Conservation (phyloP, 2,797 vertebrate genomes). For the Paedocypris micromegethes region DNA sequence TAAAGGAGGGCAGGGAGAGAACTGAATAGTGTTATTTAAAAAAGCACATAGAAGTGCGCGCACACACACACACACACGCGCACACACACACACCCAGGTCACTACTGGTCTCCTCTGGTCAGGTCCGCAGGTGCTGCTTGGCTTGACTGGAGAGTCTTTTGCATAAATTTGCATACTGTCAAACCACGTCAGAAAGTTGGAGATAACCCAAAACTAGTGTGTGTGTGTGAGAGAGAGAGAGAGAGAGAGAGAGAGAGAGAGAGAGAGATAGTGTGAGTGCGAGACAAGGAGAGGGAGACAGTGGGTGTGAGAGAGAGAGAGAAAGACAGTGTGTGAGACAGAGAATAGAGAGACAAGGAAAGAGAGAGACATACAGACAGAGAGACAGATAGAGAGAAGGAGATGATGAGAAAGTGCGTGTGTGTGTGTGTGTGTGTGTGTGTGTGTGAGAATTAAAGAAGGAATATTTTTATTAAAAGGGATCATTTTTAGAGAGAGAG, state of each 20-base stretch:
- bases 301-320: no score
- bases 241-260: constrained; percentile 18
- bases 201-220: constrained; percentile 44
- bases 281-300: no score
- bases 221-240: constrained; percentile 10
- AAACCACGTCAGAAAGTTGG: constrained; percentile 76
- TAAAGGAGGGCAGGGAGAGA: constrained; percentile 35
- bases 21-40: constrained; percentile 46
- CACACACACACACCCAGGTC: constrained; percentile 40
- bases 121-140: constrained; percentile 71
- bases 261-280: no score
- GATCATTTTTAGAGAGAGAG: no score
- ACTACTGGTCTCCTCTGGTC: constrained; percentile 60
- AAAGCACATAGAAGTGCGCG: constrained; percentile 68
- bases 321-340: no score
- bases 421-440: no score
- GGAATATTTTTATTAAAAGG: no score
- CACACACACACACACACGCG: constrained; percentile 46
- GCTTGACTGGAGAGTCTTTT: constrained; percentile 81
- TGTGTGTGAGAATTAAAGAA: no score
- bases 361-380: no score
- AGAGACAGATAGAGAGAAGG: no score
- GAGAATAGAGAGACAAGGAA: no score
- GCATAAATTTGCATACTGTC: constrained; percentile 99
- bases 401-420: no score